These are phyloP conservation scores for Latrodectus elegans DNA, from an alignment of 2,888 invertebrate species.

Conservation along the genomic window DNA sequence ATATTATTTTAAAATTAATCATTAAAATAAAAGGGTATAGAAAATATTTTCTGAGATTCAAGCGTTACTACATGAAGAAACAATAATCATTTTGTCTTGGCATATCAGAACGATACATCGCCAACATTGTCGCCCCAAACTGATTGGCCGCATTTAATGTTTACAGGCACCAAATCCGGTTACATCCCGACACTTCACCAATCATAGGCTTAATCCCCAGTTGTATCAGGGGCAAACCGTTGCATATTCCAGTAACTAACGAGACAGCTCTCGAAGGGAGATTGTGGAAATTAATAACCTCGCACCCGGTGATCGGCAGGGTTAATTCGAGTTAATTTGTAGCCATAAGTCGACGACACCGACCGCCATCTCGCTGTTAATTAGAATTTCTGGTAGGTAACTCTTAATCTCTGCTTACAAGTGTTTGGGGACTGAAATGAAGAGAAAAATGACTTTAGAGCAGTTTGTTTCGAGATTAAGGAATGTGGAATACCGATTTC, in stretches of 20 bases:
- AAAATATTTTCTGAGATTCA: neutral
- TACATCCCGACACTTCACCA: constrained; percentile 26
- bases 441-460: too few relatives aligned
- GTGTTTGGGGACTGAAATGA: too few relatives aligned
- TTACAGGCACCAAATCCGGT: constrained; percentile 20
- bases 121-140: neutral
- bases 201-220: constrained; percentile 40
- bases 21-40: neutral
- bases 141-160: neutral
- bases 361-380: neutral
- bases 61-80: neutral
- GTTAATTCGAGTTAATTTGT: constrained; percentile 39
- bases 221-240: constrained; percentile 4
- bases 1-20: neutral
- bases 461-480: too few relatives aligned
- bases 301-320: constrained; percentile 17
- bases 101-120: neutral
- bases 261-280: constrained; percentile 7
- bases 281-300: constrained; percentile 48
- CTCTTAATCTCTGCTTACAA: neutral
- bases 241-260: constrained; percentile 30
- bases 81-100: neutral
- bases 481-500: too few relatives aligned
- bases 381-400: constrained; percentile 3
- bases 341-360: constrained; percentile 14